These are phyloP conservation scores for Turritopsis rubra DNA, from an alignment of 30 jellyfish, hydroid and myxozoan genomes.

Conservation along the genomic window DNA sequence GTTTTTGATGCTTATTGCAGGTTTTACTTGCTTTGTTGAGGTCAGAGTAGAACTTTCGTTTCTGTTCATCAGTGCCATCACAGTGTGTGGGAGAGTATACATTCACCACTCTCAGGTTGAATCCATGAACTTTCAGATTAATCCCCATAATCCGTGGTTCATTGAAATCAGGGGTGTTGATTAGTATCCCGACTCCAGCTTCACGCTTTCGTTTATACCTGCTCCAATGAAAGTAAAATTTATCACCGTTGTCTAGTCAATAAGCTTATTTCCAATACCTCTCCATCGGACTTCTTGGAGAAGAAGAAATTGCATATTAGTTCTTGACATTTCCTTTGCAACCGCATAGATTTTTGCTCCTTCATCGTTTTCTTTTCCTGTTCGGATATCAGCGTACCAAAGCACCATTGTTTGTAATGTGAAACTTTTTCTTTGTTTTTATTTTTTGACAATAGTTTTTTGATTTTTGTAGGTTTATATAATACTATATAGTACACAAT, in stretches of 20 bases:
- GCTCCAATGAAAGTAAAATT: neutral
- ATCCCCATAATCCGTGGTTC: neutral
- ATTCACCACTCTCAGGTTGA: neutral
- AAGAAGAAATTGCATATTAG: neutral
- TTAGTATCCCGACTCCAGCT: conserved; percentile 14
- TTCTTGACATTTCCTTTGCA: conserved; percentile 7
- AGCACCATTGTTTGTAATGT: neutral
- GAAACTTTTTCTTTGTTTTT: neutral
- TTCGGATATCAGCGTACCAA: neutral
- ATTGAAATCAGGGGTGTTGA: neutral
- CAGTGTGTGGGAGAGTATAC: conserved; percentile 11
- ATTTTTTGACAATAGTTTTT: neutral
- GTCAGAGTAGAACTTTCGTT: neutral
- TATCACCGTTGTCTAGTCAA: conserved; percentile 1
- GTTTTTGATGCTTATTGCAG: neutral
- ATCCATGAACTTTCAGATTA: neutral
- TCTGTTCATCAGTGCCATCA: conserved; percentile 8
- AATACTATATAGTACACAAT: no score
- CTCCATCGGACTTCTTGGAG: conserved; percentile 8
- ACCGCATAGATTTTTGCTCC: conserved; percentile 6
- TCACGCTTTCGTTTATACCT: conserved; percentile 6
- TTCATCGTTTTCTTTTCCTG: conserved; percentile 6
- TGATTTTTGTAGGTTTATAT: no score
- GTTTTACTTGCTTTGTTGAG: conserved; percentile 6
- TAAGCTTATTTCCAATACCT: neutral